A percentile compares a stretch with the other conserved stretches of the same genome.
phyloP scores from a whole-genome alignment of 2,113 vertebrate genomes.

The Numenius arquata region DNA sequence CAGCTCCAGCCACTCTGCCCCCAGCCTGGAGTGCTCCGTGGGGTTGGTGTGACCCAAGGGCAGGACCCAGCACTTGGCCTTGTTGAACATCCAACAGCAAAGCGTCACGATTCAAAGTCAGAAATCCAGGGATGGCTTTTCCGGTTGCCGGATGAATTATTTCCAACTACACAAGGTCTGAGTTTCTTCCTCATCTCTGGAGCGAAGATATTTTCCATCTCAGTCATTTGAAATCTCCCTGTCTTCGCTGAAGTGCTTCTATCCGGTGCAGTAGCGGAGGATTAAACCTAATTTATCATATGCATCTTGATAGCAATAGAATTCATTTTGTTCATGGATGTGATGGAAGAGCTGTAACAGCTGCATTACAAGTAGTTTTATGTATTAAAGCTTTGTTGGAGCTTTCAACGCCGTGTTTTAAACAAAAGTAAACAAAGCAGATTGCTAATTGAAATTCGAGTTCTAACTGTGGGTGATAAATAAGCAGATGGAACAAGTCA shows the following conservation, averaged over 20 bases:
- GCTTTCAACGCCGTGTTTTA: slow-evolving; percentile 47
- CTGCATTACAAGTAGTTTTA: slow-evolving; percentile 45
- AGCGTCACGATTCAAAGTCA: not conserved
- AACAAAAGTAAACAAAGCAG: slow-evolving; percentile 41
- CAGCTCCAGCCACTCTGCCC: no score
- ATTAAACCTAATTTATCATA: slow-evolving; percentile 63
- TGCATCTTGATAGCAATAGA: slow-evolving; percentile 27
- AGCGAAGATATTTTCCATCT: slow-evolving; percentile 18
- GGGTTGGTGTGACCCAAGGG: no score
- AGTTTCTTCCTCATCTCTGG: not conserved
- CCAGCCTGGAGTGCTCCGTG: no score
- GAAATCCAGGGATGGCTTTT: not conserved
- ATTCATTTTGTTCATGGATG: slow-evolving; percentile 35
- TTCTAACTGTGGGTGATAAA: slow-evolving; percentile 43
- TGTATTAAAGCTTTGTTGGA: slow-evolving; percentile 38
- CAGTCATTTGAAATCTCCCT: not conserved
- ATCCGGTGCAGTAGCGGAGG: slow-evolving; percentile 16
- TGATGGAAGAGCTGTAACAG: slow-evolving; percentile 50
- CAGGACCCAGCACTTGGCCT: no score
- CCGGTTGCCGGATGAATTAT: not conserved
- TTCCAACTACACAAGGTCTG: not conserved
- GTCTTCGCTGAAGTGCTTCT: slow-evolving; percentile 1
- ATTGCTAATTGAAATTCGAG: slow-evolving; percentile 53
- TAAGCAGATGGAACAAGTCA: slow-evolving; percentile 54
- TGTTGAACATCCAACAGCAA: not conserved